These are phyloP conservation scores for Saguinus midas DNA, from an alignment of 2,113 vertebrate genomes.

Conservation along the genomic window DNA sequence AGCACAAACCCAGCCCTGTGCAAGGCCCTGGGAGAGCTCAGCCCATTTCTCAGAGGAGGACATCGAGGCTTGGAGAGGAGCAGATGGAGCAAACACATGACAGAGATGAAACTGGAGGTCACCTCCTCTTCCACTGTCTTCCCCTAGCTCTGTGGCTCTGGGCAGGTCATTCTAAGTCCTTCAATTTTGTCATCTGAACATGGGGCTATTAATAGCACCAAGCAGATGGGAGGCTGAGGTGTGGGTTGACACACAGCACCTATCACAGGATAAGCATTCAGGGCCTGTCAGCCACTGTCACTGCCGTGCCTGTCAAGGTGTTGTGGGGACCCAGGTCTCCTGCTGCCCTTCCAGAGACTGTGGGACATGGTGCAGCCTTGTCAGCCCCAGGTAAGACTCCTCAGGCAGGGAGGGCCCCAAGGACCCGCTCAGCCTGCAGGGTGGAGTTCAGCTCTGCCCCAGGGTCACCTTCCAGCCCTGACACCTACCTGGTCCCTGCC, in stretches of 20 bases:
- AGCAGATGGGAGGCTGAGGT: background rate
- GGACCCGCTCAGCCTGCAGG: too few relatives aligned
- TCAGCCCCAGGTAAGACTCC: too few relatives aligned
- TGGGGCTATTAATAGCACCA: fast-evolving
- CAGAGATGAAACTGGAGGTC: background rate
- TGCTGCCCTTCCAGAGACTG: background rate
- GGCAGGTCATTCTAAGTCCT: background rate
- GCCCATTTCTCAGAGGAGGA: background rate
- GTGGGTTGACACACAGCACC: fast-evolving
- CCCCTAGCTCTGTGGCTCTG: background rate
- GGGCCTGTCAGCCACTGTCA: fast-evolving
- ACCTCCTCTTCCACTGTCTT: background rate
- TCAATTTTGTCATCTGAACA: background rate
- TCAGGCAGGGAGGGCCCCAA: too few relatives aligned
- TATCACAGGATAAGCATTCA: fast-evolving
- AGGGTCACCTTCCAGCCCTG: too few relatives aligned
- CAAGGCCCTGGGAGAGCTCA: background rate
- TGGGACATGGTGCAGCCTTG: fast-evolving
- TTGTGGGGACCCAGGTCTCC: background rate
- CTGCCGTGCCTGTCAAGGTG: background rate
- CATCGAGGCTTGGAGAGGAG: background rate
- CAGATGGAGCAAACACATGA: background rate
- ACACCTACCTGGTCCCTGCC: too few relatives aligned
- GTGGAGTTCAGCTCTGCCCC: too few relatives aligned
- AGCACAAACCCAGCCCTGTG: background rate